Evolutionary conservation across 2,888 invertebrate species (phyloP), one percentile per base, ranked within the genome.

Genomic region (Drosophila anomelani): DNA sequence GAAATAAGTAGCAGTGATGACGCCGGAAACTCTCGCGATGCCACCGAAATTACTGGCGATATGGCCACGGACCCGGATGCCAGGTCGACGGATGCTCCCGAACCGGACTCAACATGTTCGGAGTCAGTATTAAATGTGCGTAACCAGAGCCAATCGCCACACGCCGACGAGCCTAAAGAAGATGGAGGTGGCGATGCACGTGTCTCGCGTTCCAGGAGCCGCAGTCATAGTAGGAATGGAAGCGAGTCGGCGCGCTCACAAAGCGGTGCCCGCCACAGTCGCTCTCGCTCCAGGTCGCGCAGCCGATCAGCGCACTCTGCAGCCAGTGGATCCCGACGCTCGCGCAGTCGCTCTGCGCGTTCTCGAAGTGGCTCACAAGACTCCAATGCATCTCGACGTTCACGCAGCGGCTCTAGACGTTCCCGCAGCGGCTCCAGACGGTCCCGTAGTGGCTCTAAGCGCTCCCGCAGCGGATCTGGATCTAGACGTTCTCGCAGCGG

Each of bases 401-500:
- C 68, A 54, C 55, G 89, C 51, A 43, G 34, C 32, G 64, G 43
- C 4, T 69, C 69, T 5, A 51, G 38, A 8, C 55, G 62, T 1
- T 68, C 68, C 9, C 49, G 70, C 2, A 73, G 92, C 49, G 61
- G 75, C 0, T 80, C 80, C 3, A 17, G 70, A n/a, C 69, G 80
- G 1, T 80, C 79, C 2, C 91, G 92, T 6, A 86, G 91, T 80
- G 87, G 72, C 0, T 79, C 84, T 0, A 71, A 63, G 20, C 78
- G 77, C 1, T 77, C 79, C 0, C 53, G 66, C 12, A 51, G 64
- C 41, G 41, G 41, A 9, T 39, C 39, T 2, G 61, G 61, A 2
- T 64, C 64, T 10, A 26, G 29, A 1, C 20, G 15, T 2, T 64
- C 64, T 1, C 61, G 39, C 15, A 44, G 34, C 17, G 66, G 44